Conservation (phyloP, 64 coral and sea anemone genomes). For the Pachyseris speciosa region DNA sequence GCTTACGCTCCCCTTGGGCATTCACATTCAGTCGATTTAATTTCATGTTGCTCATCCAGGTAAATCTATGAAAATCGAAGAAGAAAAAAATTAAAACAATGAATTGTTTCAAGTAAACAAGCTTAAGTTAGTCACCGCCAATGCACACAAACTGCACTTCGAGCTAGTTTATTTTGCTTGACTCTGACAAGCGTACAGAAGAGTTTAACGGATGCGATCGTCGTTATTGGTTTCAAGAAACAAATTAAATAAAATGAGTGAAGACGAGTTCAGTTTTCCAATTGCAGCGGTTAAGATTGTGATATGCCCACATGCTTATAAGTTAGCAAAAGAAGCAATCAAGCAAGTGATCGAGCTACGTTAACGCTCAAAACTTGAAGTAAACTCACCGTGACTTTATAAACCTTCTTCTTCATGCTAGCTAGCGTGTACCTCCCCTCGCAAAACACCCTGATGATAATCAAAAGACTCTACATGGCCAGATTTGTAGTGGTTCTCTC, state of each 20-base stretch:
- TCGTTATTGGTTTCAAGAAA: neutral
- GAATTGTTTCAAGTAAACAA: neutral
- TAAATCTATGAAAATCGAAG: slow-evolving; percentile 7
- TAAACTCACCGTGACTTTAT: slow-evolving; percentile 17
- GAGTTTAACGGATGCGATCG: neutral
- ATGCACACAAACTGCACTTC: neutral
- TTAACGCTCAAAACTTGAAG: too few relatives aligned
- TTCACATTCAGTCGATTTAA: slow-evolving; percentile 49
- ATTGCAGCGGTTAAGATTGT: too few relatives aligned
- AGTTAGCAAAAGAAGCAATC: too few relatives aligned
- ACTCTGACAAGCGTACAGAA: neutral
- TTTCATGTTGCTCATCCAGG: slow-evolving; percentile 14
- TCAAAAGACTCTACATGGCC: neutral
- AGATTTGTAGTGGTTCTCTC: slow-evolving; percentile 38
- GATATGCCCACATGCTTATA: too few relatives aligned
- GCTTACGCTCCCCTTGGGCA: neutral
- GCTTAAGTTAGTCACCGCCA: neutral
- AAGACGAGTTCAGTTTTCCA: neutral
- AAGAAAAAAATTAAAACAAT: slow-evolving; percentile 13
- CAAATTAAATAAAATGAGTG: neutral
- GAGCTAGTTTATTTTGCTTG: neutral
- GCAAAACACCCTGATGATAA: slow-evolving; percentile 5
- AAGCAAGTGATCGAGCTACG: too few relatives aligned
- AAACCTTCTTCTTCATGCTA: slow-evolving; percentile 42
- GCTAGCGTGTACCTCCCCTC: slow-evolving; percentile 25